Conservation (phyloP, 2,113 vertebrate species). For the Cephalopholis sonnerati region DNA sequence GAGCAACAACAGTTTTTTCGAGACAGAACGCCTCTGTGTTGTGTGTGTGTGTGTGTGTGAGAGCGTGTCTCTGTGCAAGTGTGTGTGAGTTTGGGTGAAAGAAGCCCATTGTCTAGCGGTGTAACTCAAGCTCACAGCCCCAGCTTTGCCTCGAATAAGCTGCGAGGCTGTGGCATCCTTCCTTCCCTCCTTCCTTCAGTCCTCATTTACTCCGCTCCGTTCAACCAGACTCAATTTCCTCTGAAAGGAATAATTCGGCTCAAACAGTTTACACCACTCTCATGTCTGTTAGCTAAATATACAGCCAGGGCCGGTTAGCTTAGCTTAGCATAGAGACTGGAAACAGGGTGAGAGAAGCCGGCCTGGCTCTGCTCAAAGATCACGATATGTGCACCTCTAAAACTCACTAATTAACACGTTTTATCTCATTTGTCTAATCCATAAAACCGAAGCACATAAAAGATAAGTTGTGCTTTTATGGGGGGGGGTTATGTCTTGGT, state of each 20-base stretch:
- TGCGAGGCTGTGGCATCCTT: slow-evolving; percentile 45
- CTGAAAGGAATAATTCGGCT: slow-evolving; percentile 2
- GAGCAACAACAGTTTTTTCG: slow-evolving; percentile 66
- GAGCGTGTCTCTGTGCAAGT: slow-evolving; percentile 19
- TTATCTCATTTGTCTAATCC: not conserved
- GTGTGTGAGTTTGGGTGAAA: slow-evolving; percentile 62
- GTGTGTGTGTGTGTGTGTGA: slow-evolving; percentile 27
- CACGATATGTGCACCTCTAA: not conserved
- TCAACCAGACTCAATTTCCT: not conserved
- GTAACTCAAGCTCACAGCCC: slow-evolving; percentile 69
- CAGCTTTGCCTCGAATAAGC: slow-evolving; percentile 53
- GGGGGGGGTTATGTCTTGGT: not conserved
- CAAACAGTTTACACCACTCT: not conserved
- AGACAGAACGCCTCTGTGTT: slow-evolving; percentile 62
- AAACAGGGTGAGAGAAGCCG: not conserved
- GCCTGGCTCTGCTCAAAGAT: not conserved
- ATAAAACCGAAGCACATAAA: not conserved
- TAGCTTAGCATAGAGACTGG: not conserved
- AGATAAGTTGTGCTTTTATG: not conserved
- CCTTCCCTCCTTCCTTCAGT: slow-evolving; percentile 28
- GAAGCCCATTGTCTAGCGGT: slow-evolving; percentile 75
- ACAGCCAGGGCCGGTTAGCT: not conserved
- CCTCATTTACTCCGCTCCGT: slow-evolving; percentile 5
- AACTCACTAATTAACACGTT: not conserved
- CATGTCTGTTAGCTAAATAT: not conserved